phyloP scores from a whole-genome alignment of 2,797 vertebrate genomes.

The Chromis chromis region DNA sequence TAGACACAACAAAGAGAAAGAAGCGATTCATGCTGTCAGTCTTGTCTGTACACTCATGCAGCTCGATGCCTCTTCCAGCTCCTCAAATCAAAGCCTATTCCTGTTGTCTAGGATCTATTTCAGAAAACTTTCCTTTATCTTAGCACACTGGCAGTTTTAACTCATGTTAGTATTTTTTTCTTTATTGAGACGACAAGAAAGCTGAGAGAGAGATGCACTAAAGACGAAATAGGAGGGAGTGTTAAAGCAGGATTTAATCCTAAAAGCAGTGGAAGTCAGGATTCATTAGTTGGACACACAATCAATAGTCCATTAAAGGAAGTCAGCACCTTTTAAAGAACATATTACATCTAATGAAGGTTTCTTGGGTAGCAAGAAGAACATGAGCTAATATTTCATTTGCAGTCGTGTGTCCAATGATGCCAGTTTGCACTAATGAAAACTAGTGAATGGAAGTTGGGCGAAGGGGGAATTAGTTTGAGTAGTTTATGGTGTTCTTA shows the following conservation, averaged over 20 bases:
- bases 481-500: not conserved
- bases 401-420: slow-evolving; percentile 1
- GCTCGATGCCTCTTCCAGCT: not conserved
- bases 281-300: slow-evolving; percentile 26
- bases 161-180: slow-evolving; percentile 5
- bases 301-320: slow-evolving; percentile 44
- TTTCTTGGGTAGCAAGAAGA: not conserved
- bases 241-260: slow-evolving; percentile 23
- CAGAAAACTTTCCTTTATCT: not conserved
- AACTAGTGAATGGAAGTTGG: slow-evolving; percentile 17
- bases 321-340: slow-evolving; percentile 9
- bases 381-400: slow-evolving; percentile 14
- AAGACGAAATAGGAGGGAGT: not conserved
- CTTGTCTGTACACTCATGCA: not conserved
- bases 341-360: not conserved
- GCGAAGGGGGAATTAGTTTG: not conserved
- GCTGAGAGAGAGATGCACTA: not conserved
- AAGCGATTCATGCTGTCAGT: not conserved
- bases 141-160: not conserved
- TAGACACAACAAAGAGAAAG: slow-evolving; percentile 62
- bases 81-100: slow-evolving; percentile 2
- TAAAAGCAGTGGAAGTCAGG: slow-evolving; percentile 29
- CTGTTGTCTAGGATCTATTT: not conserved
- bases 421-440: slow-evolving; percentile 18
- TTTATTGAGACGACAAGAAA: not conserved